Evolutionary conservation across 2,888 invertebrate genomes (phyloP).

Genomic region (Siphlonurus alternatus): DNA sequence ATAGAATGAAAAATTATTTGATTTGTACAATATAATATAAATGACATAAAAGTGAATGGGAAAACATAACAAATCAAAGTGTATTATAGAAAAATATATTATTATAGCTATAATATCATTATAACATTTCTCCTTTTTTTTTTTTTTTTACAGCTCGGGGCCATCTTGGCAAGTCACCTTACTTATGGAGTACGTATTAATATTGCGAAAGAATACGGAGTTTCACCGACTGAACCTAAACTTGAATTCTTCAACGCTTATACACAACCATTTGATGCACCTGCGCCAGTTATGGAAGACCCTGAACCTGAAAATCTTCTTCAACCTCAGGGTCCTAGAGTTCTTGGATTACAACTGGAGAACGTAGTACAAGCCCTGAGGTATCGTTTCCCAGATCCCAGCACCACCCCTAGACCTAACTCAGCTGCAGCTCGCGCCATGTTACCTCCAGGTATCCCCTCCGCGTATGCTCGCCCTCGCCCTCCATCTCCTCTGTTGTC

Average conservation of each 20-base stretch:
- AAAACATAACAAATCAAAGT: no score
- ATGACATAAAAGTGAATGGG: background rate
- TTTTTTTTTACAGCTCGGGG: background rate
- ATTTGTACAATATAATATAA: no score
- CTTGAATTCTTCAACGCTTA: background rate
- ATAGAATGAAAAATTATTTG: no score
- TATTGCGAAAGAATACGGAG: background rate
- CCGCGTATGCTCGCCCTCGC: background rate
- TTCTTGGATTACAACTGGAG: background rate
- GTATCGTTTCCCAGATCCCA: background rate
- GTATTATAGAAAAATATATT: no score
- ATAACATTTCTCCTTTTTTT: no score
- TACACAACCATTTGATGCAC: background rate
- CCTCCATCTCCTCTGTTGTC: background rate
- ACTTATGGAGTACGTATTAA: background rate
- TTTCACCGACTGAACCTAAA: background rate
- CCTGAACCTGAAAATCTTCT: background rate
- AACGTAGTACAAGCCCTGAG: background rate
- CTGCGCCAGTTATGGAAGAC: background rate
- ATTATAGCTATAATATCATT: no score
- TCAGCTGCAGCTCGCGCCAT: background rate
- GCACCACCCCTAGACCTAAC: background rate
- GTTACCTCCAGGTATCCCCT: background rate
- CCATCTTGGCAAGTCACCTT: background rate
- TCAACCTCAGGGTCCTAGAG: background rate